Evolutionary conservation across 1,140 invertebrate species (phyloP), one percentile per base, ranked within the genome.

Genomic region (Goniozus legneri): DNA sequence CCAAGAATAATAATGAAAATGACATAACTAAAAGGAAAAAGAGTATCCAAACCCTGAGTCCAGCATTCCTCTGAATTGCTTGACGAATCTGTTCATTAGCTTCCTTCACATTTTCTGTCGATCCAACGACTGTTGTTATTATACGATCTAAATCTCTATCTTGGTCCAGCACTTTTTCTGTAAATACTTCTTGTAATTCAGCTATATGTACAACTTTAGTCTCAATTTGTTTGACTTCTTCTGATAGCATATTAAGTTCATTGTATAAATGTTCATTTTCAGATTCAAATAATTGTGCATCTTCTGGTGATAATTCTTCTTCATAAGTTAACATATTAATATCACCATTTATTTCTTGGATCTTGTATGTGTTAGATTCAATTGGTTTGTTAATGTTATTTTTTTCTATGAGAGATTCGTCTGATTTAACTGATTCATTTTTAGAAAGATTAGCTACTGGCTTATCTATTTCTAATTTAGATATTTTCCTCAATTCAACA

Each of bases 1-100:
- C 94, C 30, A 98, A 80, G 73, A 98, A 98, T 13, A 98, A 76
- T 32, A 99, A 76, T 2, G 92, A 89, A 70, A 98, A 96, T 21
- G 95, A 95, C 83, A 97, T 90, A 24, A 98, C 92, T 47, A 98
- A 76, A 27, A 98, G 78, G 67, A 97, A 97, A 70, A 98, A 98
- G 24, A 99, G 76, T 50, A 97, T 87, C 82, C 91, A 97, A 1
- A 95, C 91, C 61, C 96, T 77, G 16, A 97, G 82, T 0, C 92
- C 91, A 6, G 96, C 96, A 77, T 95, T 97, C 43, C 94, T 87
- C 75, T 96, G 92, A 59, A 98, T 97, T 0, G 96, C 95, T 77
- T 95, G 86, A 55, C 87, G 82, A 40, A 99, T 94, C 73, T 98
- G 94, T 65, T 97, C 93, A 77, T 99, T 99, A 6, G 91, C 97